Percentiles rank a stretch among this genome's conserved stretches.
phyloP scores from a whole-genome alignment of 1,140 invertebrate species.

The Dermatophagoides farinae region DNA sequence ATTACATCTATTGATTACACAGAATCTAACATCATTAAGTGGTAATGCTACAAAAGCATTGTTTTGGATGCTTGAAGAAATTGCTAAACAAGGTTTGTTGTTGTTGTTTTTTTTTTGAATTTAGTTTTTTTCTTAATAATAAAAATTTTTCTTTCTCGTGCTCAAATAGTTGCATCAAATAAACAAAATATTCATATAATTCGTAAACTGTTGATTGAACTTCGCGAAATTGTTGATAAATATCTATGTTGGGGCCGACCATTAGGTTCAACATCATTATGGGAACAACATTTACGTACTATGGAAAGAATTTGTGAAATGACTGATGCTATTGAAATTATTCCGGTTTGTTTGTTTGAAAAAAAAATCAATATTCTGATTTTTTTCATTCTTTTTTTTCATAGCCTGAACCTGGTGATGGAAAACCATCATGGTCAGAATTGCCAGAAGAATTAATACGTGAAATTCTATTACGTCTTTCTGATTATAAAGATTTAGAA shows the following conservation, averaged over 20 bases:
- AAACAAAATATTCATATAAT: constrained; percentile 68
- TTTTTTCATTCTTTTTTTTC: not conserved
- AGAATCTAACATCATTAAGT: constrained; percentile 58
- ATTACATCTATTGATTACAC: constrained; percentile 62
- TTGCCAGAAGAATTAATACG: constrained; percentile 80
- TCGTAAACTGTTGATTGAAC: constrained; percentile 47
- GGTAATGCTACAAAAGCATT: constrained; percentile 81
- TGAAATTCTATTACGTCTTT: constrained; percentile 65
- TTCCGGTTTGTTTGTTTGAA: constrained; percentile 21
- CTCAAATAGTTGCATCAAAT: constrained; percentile 46
- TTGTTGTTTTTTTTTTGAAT: not conserved
- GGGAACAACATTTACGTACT: constrained; percentile 63
- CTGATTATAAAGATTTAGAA: constrained; percentile 74
- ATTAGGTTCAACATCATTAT: constrained; percentile 62
- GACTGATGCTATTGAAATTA: constrained; percentile 43
- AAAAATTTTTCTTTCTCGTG: no score
- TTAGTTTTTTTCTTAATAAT: not conserved
- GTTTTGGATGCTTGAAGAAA: constrained; percentile 78
- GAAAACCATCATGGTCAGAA: constrained; percentile 54
- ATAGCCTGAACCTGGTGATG: constrained; percentile 56
- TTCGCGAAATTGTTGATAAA: constrained; percentile 42
- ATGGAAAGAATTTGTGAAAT: constrained; percentile 62
- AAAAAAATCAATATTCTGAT: not conserved
- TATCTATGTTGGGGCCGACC: constrained; percentile 61
- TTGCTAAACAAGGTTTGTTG: constrained; percentile 59